A percentile compares a stretch with the other conserved stretches of the same genome.
phyloP scores from a whole-genome alignment of 2,888 invertebrate species.

The Odontomyia ornata region DNA sequence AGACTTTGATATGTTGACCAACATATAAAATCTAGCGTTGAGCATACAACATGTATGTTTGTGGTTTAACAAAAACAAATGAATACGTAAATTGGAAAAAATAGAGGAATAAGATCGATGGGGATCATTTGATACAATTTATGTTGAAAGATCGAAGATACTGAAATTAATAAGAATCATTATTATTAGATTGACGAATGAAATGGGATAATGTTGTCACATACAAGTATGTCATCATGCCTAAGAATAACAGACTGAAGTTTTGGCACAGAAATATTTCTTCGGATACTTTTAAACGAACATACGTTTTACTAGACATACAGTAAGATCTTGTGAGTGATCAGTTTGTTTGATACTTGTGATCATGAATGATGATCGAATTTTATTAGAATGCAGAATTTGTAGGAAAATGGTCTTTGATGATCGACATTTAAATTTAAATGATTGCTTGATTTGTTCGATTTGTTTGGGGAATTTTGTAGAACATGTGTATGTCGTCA shows the following conservation, averaged over 20 bases:
- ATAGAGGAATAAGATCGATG: slow-evolving; percentile 17
- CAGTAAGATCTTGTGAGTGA: neutral
- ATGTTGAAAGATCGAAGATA: slow-evolving; percentile 28
- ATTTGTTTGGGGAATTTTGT: neutral
- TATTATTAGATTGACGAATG: slow-evolving; percentile 21
- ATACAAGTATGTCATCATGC: slow-evolving; percentile 37
- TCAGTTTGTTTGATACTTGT: neutral
- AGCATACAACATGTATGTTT: neutral
- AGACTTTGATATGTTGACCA: too few relatives aligned
- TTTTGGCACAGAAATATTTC: neutral
- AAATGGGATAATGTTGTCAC: slow-evolving; percentile 31
- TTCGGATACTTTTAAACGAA: too few relatives aligned
- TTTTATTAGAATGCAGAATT: neutral
- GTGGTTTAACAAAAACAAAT: neutral
- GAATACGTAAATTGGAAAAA: neutral
- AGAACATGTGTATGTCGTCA: neutral
- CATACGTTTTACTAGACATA: too few relatives aligned
- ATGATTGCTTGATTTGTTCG: neutral
- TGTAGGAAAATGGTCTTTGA: neutral
- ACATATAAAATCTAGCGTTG: too few relatives aligned
- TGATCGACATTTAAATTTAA: neutral
- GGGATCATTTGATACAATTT: slow-evolving; percentile 35
- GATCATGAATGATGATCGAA: neutral
- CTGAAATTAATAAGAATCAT: slow-evolving; percentile 9
- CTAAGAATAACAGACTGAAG: slow-evolving; percentile 22